Conservation (phyloP, 2,113 vertebrate species). For the Chrysemys picta region DNA sequence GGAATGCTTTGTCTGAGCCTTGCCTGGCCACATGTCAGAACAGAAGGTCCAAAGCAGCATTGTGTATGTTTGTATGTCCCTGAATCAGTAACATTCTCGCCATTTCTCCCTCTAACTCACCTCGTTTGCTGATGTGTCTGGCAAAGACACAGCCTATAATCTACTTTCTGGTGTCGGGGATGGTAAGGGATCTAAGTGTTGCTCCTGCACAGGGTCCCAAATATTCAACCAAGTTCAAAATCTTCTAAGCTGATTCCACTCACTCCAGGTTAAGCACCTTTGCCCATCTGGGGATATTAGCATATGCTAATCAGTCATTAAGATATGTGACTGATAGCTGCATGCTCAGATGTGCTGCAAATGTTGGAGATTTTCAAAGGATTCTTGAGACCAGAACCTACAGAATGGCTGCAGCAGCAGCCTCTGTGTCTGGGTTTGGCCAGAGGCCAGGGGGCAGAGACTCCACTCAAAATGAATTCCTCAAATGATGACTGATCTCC, state of each 20-base stretch:
- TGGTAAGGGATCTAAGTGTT: background rate
- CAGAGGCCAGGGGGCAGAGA: accelerated
- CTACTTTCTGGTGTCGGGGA: background rate
- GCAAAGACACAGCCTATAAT: background rate
- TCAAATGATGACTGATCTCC: background rate
- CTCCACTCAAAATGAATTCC: background rate
- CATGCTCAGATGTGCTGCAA: too few species aligned
- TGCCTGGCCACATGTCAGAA: background rate
- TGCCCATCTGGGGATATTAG: background rate
- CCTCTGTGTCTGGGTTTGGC: background rate
- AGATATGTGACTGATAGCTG: background rate
- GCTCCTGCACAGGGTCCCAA: background rate
- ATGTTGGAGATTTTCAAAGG: background rate
- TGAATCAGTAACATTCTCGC: background rate
- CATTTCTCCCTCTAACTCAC: background rate
- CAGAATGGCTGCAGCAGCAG: background rate
- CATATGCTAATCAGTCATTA: background rate
- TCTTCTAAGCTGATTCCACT: background rate
- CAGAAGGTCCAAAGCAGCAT: background rate
- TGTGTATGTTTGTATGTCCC: background rate
- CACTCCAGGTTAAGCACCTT: background rate
- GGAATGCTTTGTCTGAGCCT: background rate
- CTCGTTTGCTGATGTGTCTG: background rate
- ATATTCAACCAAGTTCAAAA: background rate
- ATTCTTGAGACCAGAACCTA: background rate